These are phyloP conservation scores for Lycocerus yunnanus DNA, from an alignment of 2,888 invertebrate genomes.

Conservation along the genomic window DNA sequence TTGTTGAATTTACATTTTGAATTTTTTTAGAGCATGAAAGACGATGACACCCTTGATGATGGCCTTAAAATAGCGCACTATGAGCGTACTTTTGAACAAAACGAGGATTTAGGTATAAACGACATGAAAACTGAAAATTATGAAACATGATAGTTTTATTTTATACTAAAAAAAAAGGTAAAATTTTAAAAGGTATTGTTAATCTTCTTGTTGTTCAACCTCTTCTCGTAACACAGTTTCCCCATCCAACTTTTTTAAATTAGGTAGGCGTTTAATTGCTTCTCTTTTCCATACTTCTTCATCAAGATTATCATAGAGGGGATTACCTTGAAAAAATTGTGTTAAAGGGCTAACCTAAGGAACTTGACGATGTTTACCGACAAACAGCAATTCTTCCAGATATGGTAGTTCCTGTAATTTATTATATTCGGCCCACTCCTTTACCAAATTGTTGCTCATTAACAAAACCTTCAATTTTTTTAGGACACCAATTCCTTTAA, in stretches of 20 bases:
- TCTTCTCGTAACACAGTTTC: slow-evolving; percentile 75
- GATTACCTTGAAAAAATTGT: slow-evolving; percentile 65
- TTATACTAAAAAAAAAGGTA: not conserved
- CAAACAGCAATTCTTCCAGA: slow-evolving; percentile 79
- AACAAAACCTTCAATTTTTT: slow-evolving; percentile 82
- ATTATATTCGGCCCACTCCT: slow-evolving; percentile 88
- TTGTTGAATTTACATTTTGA: not conserved
- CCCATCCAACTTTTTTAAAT: slow-evolving; percentile 81
- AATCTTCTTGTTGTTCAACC: slow-evolving; percentile 41
- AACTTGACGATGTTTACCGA: slow-evolving; percentile 57
- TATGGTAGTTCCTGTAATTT: slow-evolving; percentile 74
- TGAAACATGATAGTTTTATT: slow-evolving; percentile 36
- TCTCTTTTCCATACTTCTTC: slow-evolving; percentile 69
- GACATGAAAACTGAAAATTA: slow-evolving; percentile 95
- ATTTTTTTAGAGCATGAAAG: slow-evolving; percentile 69
- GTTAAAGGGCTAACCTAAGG: not conserved
- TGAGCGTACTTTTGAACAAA: slow-evolving; percentile 84
- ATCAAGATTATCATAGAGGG: slow-evolving; percentile 76
- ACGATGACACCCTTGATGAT: slow-evolving; percentile 68
- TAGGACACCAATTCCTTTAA: slow-evolving; percentile 83
- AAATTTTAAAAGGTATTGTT: slow-evolving; percentile 1
- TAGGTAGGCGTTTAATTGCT: slow-evolving; percentile 72
- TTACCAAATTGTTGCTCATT: slow-evolving; percentile 82
- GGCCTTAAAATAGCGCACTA: slow-evolving; percentile 78
- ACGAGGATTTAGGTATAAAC: slow-evolving; percentile 93